A percentile compares a stretch with the other conserved stretches of the same genome.
Evolutionary conservation across 2,888 invertebrate species (phyloP).

Genomic region (Drosophila mayaguana): DNA sequence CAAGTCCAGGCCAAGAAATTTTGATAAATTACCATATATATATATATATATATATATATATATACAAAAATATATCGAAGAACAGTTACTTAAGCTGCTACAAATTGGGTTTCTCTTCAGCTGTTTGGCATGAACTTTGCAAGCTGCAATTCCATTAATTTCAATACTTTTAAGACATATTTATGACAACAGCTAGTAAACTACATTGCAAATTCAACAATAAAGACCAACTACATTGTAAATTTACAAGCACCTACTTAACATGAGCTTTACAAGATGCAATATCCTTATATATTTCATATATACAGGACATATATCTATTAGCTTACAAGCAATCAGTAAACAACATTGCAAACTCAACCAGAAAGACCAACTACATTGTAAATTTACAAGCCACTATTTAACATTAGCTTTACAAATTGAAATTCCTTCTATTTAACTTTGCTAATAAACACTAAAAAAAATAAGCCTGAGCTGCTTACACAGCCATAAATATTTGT

Average conservation of each 20-base stretch:
- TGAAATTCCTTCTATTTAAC: background rate
- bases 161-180: background rate
- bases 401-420: slow-evolving; percentile 1
- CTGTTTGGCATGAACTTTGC: background rate
- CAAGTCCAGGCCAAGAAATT: background rate
- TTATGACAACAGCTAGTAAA: background rate
- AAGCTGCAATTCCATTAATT: background rate
- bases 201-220: no score
- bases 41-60: no score
- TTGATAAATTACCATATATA: background rate
- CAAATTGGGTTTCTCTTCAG: no score
- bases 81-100: no score
- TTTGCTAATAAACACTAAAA: background rate
- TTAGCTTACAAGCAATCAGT: background rate
- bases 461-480: background rate
- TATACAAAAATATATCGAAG: no score
- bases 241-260: background rate
- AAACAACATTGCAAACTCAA: background rate
- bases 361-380: background rate
- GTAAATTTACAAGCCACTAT: background rate
- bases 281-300: no score
- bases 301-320: no score
- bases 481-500: background rate
- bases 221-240: no score
- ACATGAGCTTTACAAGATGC: background rate